phyloP scores from a whole-genome alignment of 2,113 vertebrate genomes.

The Silurus glanis region DNA sequence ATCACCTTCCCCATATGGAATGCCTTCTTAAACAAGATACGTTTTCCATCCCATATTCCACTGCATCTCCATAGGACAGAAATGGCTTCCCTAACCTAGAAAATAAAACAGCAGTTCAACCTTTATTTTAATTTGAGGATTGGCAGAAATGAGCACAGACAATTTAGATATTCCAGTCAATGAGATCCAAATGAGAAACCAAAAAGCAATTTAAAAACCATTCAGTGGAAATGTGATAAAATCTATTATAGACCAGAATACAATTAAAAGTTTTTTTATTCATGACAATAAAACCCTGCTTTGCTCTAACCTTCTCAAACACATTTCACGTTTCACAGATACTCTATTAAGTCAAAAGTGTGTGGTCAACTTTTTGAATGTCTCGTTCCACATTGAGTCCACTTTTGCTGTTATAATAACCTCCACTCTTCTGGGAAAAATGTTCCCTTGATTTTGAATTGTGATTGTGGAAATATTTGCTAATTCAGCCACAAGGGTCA shows the following conservation, averaged over 20 bases:
- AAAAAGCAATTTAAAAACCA: background rate
- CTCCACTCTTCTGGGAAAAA: too few relatives aligned
- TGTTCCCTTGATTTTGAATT: too few relatives aligned
- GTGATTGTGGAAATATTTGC: too few relatives aligned
- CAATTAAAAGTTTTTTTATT: too few relatives aligned
- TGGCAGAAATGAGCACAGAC: background rate
- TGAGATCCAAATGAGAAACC: background rate
- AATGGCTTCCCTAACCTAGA: conserved; percentile 81
- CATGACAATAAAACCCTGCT: too few relatives aligned
- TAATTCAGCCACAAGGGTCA: too few relatives aligned
- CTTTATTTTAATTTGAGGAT: background rate
- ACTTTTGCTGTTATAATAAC: too few relatives aligned
- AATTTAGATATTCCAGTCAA: background rate
- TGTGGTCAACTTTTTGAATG: too few relatives aligned
- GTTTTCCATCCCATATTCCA: conserved; percentile 86
- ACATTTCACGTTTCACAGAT: too few relatives aligned
- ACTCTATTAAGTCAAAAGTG: too few relatives aligned
- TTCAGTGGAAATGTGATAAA: background rate
- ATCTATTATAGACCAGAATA: background rate
- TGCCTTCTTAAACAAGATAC: conserved; percentile 79
- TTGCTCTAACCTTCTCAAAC: too few relatives aligned
- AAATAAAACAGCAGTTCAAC: background rate
- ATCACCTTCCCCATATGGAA: conserved; percentile 87
- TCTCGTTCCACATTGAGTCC: too few relatives aligned
- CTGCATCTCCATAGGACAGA: conserved; percentile 83